phyloP scores from a whole-genome alignment of 1,140 invertebrate genomes.

The Oryctes rhinoceros region DNA sequence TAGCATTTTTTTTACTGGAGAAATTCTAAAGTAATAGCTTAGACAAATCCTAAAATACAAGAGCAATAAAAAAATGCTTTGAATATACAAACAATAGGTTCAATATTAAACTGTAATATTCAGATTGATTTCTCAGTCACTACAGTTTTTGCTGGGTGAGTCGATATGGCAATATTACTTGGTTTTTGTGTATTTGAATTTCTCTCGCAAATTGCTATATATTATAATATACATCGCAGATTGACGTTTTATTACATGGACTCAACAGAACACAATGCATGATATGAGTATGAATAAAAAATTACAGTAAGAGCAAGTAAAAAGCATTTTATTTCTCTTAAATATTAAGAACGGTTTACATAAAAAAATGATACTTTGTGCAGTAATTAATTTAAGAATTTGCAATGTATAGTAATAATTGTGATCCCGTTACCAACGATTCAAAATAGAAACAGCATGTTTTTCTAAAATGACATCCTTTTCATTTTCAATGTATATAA shows the following conservation, averaged over 20 bases:
- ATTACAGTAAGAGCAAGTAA: conserved; percentile 47
- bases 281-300: conserved; percentile 40
- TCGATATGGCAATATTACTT: too few species aligned
- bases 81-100: conserved; percentile 28
- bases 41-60: too few species aligned
- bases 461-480: conserved; percentile 41
- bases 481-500: conserved; percentile 46
- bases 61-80: conserved; percentile 23
- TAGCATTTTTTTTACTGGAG: too few species aligned
- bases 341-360: conserved; percentile 55
- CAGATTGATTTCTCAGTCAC: too few species aligned
- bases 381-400: conserved; percentile 51
- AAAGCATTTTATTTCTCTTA: conserved; percentile 57
- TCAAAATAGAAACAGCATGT: conserved; percentile 46
- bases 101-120: too few species aligned
- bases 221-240: not conserved
- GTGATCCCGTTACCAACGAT: conserved; percentile 51
- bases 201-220: conserved; percentile 10
- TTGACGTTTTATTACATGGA: not conserved
- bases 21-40: too few species aligned
- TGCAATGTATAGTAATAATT: conserved; percentile 46
- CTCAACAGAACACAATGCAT: conserved; percentile 38
- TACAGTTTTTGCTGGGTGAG: too few species aligned
- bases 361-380: conserved; percentile 56
- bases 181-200: too few species aligned